These are phyloP conservation scores for Varanus salvator DNA, from an alignment of 2,113 vertebrate genomes.

Conservation along the genomic window DNA sequence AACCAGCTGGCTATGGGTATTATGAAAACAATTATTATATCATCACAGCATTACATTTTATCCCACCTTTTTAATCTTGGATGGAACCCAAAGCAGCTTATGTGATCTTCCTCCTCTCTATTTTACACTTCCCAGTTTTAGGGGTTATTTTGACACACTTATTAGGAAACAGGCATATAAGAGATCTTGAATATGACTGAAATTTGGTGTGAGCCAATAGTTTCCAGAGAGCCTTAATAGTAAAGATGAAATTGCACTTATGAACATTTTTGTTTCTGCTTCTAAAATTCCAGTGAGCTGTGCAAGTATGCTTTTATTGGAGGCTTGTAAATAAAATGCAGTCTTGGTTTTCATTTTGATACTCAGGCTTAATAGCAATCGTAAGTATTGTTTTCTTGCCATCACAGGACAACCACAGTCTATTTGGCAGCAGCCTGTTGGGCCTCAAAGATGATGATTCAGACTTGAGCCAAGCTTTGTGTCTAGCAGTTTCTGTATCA, in stretches of 20 bases:
- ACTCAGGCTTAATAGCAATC: neutral
- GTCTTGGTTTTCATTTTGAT: neutral
- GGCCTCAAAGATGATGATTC: constrained; percentile 96
- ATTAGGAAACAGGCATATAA: neutral
- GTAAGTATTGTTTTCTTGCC: constrained; percentile 18
- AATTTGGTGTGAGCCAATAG: neutral
- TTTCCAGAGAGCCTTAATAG: no score
- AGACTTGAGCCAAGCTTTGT: constrained; percentile 95
- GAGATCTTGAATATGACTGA: neutral
- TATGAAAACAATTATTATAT: no score
- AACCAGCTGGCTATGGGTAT: neutral
- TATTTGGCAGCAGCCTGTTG: constrained; percentile 95
- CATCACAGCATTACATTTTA: no score
- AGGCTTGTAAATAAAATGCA: neutral
- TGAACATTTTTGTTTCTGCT: neutral
- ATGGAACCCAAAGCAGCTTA: no score
- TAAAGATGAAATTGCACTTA: neutral
- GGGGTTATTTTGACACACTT: neutral
- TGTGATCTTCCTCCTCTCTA: no score
- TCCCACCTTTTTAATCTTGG: no score
- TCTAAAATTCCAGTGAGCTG: neutral
- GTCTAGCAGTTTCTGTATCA: constrained; percentile 93
- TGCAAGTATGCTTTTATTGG: neutral
- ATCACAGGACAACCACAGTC: constrained; percentile 92
- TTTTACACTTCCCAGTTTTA: neutral